phyloP scores from a whole-genome alignment of 2,113 vertebrate genomes.

The Eurystomus gularis region DNA sequence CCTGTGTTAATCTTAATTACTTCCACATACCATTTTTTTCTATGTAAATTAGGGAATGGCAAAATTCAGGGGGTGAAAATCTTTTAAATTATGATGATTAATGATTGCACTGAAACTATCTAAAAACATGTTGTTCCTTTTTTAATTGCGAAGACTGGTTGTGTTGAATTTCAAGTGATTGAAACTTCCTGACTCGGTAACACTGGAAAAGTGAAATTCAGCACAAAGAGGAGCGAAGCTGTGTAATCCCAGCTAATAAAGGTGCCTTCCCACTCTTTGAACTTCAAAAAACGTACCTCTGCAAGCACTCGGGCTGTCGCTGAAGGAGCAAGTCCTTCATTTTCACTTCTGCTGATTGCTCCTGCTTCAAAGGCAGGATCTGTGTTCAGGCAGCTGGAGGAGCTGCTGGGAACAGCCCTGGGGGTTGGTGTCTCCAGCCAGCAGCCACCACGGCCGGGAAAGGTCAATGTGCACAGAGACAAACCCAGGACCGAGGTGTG shows the following conservation, averaged over 20 bases:
- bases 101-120: neutral
- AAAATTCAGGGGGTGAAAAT: conserved; percentile 36
- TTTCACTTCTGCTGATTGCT: conserved; percentile 28
- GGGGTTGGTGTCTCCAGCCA: neutral
- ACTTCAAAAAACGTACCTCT: neutral
- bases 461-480: neutral
- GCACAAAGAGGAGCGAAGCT: neutral
- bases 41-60: conserved; percentile 30
- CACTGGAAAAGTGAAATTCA: neutral
- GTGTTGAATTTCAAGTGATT: neutral
- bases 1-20: conserved; percentile 51
- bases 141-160: neutral
- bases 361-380: conserved; percentile 2
- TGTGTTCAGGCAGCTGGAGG: neutral
- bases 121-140: neutral
- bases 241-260: neutral
- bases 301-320: neutral
- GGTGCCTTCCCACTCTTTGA: conserved; percentile 3
- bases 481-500: neutral
- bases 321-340: neutral
- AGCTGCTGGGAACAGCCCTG: neutral
- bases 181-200: conserved; percentile 37
- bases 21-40: conserved; percentile 34
- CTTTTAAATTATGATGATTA: conserved; percentile 30
- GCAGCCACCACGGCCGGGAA: neutral